Base-by-base conservation (phyloP, 2,797 vertebrate species). In the Nasua narica region DNA sequence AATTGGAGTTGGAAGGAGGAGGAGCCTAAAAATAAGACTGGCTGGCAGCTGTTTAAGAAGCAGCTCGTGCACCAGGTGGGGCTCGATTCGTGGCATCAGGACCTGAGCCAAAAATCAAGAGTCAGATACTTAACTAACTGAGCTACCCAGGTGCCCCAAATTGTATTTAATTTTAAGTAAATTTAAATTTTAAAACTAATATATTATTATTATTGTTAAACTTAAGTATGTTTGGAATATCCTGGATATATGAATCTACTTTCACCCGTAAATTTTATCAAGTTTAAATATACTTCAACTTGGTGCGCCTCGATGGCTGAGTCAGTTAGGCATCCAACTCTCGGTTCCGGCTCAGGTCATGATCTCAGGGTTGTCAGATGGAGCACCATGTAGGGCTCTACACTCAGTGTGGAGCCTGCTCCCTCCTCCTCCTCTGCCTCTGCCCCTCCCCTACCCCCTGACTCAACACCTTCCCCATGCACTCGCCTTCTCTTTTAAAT, bases 281-380 rank as follows among this genome's bases (percentile, higher is more conserved):
- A 90, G 27, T 92, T 54, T 95, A 96, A 96, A 93, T 91, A 96
- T 12, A 90, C n/a, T 62, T 77, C 32, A 96, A 91, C 25, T 74
- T 67, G 18, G 18, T n/a, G 65, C 18, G 0, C 65, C n/a, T 35
- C 16, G n/a, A 18, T 35, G n/a, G n/a, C n/a, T 35, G n/a, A 35
- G 65, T 67, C 65, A 67, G 65, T n/a, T 67, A 67, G n/a, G 65
- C 8, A 1, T 67, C 65, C n/a, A 67, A 35, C n/a, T 67, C 32
- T 67, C 1, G 18, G 65, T 67, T 67, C 65, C 8, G 18, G 65
- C n/a, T 67, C 65, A 67, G n/a, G 65, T 19, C 65, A 67, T 29
- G 58, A 29, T 35, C n/a, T 35, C 18, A 35, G 65, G n/a, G 8
- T 19, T 67, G 18, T 35, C 32, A 67, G n/a, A 35, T 67, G 16